Conservation (phyloP, 2,888 invertebrate species). For the Augochlorella aurata region DNA sequence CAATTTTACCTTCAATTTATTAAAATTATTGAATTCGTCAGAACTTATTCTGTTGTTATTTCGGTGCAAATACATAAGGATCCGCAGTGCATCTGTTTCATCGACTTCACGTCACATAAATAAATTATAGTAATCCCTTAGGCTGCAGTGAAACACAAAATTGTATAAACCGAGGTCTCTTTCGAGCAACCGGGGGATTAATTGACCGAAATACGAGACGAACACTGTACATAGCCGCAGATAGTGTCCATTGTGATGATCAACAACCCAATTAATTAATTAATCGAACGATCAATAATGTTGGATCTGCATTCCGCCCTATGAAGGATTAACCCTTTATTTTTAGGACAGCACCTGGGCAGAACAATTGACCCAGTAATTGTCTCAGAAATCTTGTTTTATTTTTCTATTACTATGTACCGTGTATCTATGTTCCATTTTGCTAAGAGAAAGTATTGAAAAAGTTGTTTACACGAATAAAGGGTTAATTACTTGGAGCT, state of each 20-base stretch:
- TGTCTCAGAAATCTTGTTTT: conserved; percentile 7
- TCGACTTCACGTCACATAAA: background rate
- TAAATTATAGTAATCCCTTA: background rate
- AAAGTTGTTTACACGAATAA: conserved; percentile 17
- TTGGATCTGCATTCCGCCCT: conserved; percentile 43
- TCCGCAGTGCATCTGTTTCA: background rate
- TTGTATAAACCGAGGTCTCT: background rate
- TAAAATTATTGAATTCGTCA: background rate
- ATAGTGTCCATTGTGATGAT: conserved; percentile 34
- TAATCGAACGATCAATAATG: conserved; percentile 24
- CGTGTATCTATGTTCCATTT: background rate
- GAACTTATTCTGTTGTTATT: background rate
- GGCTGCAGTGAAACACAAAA: background rate
- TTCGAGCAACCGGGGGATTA: conserved; percentile 5
- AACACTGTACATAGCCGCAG: conserved; percentile 42
- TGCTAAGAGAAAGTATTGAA: background rate
- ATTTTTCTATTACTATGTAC: conserved; percentile 13
- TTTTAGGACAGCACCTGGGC: background rate
- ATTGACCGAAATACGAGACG: conserved; percentile 10
- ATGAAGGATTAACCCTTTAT: conserved; percentile 25
- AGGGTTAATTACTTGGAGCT: conserved; percentile 26
- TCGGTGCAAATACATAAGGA: background rate
- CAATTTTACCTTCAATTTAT: too few relatives aligned
- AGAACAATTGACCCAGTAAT: background rate
- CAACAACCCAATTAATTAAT: conserved; percentile 21